Evolutionary conservation across 2,797 vertebrate genomes (phyloP).

Genomic region (Siniperca undulata): DNA sequence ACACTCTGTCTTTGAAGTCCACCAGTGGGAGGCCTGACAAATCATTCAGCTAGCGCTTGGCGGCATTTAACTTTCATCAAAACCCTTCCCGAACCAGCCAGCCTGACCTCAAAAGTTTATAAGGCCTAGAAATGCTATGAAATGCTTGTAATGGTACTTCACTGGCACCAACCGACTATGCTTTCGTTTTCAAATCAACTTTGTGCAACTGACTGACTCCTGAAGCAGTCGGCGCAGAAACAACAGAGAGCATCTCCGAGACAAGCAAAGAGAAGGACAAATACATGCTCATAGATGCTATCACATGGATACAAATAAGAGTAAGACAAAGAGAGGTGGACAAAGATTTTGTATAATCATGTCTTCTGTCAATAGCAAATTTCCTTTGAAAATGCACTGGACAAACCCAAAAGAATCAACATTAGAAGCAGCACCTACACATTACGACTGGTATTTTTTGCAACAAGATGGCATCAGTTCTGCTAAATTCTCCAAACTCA

Average conservation of each 20-base stretch:
- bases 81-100: neutral
- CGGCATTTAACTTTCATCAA: conserved; percentile 16
- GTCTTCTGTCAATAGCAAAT: neutral
- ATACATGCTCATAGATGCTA: neutral
- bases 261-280: conserved; percentile 22
- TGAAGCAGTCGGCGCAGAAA: conserved; percentile 40
- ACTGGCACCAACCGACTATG: neutral
- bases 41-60: conserved; percentile 8
- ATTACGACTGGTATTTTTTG: neutral
- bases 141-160: neutral
- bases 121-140: neutral
- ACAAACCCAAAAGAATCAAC: neutral
- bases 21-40: neutral
- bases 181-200: conserved; percentile 8
- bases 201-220: conserved; percentile 18
- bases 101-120: neutral
- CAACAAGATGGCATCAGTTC: neutral
- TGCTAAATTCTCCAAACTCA: neutral
- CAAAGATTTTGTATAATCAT: neutral
- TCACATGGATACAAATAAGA: neutral
- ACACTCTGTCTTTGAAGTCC: neutral
- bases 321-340: neutral
- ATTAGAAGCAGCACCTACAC: neutral
- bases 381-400: neutral
- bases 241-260: conserved; percentile 46